Evolutionary conservation across 2,888 invertebrate genomes (phyloP), one percentile per base, ranked within the genome.

Genomic region (Tricholauxania praeusta): DNA sequence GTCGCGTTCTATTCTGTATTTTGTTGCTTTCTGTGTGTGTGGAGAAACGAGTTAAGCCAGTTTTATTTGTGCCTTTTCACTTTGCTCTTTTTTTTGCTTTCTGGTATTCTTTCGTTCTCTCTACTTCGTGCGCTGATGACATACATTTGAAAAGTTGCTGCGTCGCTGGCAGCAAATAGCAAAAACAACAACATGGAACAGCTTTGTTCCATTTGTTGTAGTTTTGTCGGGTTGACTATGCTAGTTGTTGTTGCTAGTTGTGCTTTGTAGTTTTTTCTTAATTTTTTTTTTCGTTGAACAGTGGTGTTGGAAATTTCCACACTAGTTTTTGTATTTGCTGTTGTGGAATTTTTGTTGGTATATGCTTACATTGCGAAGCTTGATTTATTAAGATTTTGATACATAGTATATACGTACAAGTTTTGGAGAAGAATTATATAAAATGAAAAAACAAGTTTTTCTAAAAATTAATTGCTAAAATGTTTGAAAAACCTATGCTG

Each of bases 21-120:
- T 22, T 60, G 52, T 39, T 60, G 19, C 22, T 67, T 69, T 64
- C 65, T 28, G 52, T 48, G 19, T 28, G 49, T 62, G 28, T 32
- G 28, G 39, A 65, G 39, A 72, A 71, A 69, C 67, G 70, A 74
- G 72, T 72, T 71, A 60, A 76, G 73, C 72, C 72, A 60, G 71
- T 72, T 76, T 39, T 39, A 10, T 39, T 39, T 4, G 39, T 39
- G 39, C 8, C 10, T 76, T 76, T 72, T 72, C 72, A 73, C 70
- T 74, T 75, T 75, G 53, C 74, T 74, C 7, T 22, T 60, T 57
- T 19, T 65, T 66, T 49, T 59, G 48, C 49, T 3, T 49, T 52
- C 47, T 28, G 28, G 2, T 28, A 28, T 28, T 28, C 4, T 32
- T n/a, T 55, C 65, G 10, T 62, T 59, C 57, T 55, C 66, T 53